phyloP scores from a whole-genome alignment of 2,113 vertebrate species.

The Synchiropus splendidus region DNA sequence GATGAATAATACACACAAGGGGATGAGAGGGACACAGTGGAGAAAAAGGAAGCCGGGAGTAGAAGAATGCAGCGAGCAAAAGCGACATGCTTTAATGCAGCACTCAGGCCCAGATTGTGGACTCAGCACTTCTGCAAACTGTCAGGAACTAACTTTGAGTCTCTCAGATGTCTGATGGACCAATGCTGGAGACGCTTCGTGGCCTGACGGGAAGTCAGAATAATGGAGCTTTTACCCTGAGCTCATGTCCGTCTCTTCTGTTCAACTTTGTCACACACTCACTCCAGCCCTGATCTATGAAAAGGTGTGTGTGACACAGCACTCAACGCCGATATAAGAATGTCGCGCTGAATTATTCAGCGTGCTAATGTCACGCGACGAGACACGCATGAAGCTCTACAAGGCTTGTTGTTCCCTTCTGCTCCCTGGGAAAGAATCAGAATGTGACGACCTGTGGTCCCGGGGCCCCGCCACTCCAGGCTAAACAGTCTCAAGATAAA shows the following conservation, averaged over 20 bases:
- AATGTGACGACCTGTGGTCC: constrained; percentile 8
- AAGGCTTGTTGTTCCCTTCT: constrained; percentile 25
- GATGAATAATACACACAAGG: constrained; percentile 69
- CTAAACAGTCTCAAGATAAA: constrained; percentile 38
- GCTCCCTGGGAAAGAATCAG: too few species aligned
- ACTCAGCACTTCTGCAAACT: constrained; percentile 54
- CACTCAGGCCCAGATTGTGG: constrained; percentile 57
- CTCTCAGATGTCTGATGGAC: constrained; percentile 26
- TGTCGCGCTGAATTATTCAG: constrained; percentile 44
- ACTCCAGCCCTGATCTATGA: constrained; percentile 20
- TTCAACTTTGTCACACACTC: constrained; percentile 3
- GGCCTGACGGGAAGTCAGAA: constrained; percentile 29
- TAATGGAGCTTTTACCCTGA: constrained; percentile 48
- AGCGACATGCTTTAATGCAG: constrained; percentile 47
- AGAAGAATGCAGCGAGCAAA: constrained; percentile 15
- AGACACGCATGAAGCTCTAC: constrained; percentile 27
- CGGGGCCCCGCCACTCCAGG: constrained; percentile 16
- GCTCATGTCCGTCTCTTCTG: constrained; percentile 24
- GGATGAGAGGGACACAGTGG: constrained; percentile 26
- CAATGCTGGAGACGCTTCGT: constrained; percentile 16
- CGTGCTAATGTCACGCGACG: constrained; percentile 39
- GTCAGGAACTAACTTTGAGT: constrained; percentile 54
- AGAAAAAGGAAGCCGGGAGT: constrained; percentile 25
- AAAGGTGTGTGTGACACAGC: constrained; percentile 32
- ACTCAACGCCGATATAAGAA: constrained; percentile 19